phyloP scores from a whole-genome alignment of 2,113 vertebrate species.

The Ranitomeya imitator region DNA sequence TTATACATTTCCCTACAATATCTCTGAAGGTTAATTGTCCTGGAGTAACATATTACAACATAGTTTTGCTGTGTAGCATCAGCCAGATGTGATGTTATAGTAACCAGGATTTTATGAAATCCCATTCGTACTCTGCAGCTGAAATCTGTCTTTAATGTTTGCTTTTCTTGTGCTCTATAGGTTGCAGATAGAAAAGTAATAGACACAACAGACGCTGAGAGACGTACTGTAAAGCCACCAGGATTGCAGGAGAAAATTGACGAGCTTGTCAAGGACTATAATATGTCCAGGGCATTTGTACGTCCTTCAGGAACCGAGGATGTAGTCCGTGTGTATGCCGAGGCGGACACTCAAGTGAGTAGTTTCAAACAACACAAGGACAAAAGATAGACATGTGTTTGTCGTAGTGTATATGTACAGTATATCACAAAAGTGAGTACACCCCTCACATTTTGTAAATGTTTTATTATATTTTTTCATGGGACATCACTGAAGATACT shows the following conservation, averaged over 20 bases:
- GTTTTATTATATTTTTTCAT: too few species aligned
- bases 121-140: too few species aligned
- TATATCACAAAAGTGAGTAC: too few species aligned
- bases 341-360: slow-evolving; percentile 89
- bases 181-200: slow-evolving; percentile 87
- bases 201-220: slow-evolving; percentile 86
- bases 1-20: too few species aligned
- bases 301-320: slow-evolving; percentile 96
- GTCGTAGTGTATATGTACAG: too few species aligned
- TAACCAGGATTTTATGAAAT: too few species aligned
- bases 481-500: too few species aligned
- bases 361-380: neutral
- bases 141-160: neutral
- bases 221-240: slow-evolving; percentile 75
- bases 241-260: slow-evolving; percentile 88
- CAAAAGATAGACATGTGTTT: neutral
- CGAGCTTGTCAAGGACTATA: slow-evolving; percentile 77
- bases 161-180: slow-evolving; percentile 63
- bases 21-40: neutral
- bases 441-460: too few species aligned
- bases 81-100: too few species aligned
- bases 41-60: neutral
- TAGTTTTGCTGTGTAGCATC: too few species aligned
- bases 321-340: slow-evolving; percentile 87
- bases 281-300: slow-evolving; percentile 83